Evolutionary conservation across 2,888 invertebrate genomes (phyloP), one percentile per base, ranked within the genome.

Genomic region (Asteroscopus sphinx): DNA sequence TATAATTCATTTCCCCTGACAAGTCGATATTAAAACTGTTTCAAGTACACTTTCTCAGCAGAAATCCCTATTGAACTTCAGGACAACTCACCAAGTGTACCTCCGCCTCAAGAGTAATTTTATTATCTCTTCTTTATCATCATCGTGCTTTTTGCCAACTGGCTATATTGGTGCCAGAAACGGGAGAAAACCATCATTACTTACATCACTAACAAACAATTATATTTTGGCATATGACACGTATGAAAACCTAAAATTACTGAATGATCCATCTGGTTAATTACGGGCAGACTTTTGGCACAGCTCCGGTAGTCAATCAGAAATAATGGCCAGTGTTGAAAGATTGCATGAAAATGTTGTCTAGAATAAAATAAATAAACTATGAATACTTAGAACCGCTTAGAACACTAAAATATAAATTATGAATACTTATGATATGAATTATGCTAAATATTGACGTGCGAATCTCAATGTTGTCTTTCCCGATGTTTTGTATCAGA

Each of bases 251-350:
- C 45, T 45, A 45, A 45, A 44, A 61, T 51, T 4, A 15, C 9
- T 12, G 9, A 3, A 48, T 61, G 25, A 62, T 35, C 33, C 32
- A 54, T 45, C 13, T 15, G 16, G 13, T 46, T 26, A 46, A 26
- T 6, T 46, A 46, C 9, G 36, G 9, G 15, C 13, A 25, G 26
- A 61, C 53, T 32, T 61, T 46, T 61, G 54, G 62, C 53, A 54
- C 8, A 3, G 36, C 21, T 46, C 15, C 33, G 46, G 17, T 12
- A 26, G 13, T 41, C 39, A 12, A 13, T 36, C 26, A 21, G 44
- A 33, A 45, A 35, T 36, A 46, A 46, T 46, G 11, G 28, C 36
- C 8, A 26, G 46, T 62, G 41, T 28, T 32, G 58, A 58, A 35
- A 9, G 44, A 60, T 7, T 15, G 7, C 15, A 15, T 7, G 12